A percentile compares a stretch with the other conserved stretches of the same genome.
phyloP scores from a whole-genome alignment of 2,888 invertebrate genomes.

The Margaritifera margaritifera region DNA sequence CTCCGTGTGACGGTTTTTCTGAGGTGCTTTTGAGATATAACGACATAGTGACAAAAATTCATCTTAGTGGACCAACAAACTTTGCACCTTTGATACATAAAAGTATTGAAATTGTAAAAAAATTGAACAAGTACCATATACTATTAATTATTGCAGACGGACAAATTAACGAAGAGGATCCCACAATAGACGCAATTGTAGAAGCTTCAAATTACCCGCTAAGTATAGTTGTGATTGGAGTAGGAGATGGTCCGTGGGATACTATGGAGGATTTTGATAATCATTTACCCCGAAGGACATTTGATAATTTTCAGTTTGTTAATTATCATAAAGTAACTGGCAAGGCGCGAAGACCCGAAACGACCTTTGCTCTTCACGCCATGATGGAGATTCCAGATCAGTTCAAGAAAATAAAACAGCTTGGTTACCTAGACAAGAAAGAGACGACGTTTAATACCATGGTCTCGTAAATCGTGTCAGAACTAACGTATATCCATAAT shows the following conservation, averaged over 20 bases:
- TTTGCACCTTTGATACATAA: constrained; percentile 75
- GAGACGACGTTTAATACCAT: constrained; percentile 5
- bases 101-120: constrained; percentile 74
- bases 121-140: constrained; percentile 62
- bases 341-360: constrained; percentile 65
- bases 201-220: constrained; percentile 74
- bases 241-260: constrained; percentile 77
- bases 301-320: constrained; percentile 77
- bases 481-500: too few relatives aligned
- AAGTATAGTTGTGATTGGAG: constrained; percentile 75
- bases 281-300: constrained; percentile 73
- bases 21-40: constrained; percentile 73
- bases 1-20: constrained; percentile 59
- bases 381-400: constrained; percentile 76
- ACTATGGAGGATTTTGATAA: constrained; percentile 75
- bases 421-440: constrained; percentile 59
- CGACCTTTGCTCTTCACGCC: constrained; percentile 74
- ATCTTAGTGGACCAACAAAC: constrained; percentile 75
- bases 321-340: constrained; percentile 73
- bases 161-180: constrained; percentile 74
- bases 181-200: constrained; percentile 74
- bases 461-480: too few relatives aligned
- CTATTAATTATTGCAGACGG: constrained; percentile 76
- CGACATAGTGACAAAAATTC: constrained; percentile 70
- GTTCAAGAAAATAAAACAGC: constrained; percentile 68